These are phyloP conservation scores for Hemiscyllium ocellatum DNA, from an alignment of 2,113 vertebrate species.

Conservation along the genomic window DNA sequence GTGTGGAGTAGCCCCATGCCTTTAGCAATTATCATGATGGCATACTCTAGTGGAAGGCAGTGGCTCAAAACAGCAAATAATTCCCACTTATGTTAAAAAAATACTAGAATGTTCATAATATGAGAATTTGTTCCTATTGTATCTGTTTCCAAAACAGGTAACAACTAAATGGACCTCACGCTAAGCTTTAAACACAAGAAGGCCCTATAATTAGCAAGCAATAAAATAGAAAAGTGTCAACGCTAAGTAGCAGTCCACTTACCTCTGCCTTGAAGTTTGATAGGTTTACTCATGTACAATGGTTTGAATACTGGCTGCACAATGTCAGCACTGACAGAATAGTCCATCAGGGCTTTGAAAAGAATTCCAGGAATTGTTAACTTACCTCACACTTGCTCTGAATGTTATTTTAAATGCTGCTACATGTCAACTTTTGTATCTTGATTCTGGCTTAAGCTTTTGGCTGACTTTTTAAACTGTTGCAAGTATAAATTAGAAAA, in stretches of 20 bases:
- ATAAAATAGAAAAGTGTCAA: too few relatives aligned
- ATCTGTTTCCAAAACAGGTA: not conserved
- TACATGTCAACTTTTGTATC: not conserved
- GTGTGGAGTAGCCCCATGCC: not conserved
- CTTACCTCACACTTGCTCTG: not conserved
- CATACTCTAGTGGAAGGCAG: not conserved
- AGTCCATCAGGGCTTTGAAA: not conserved
- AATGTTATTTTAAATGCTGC: not conserved
- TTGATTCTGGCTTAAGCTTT: not conserved
- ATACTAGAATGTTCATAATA: not conserved
- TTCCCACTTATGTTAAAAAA: not conserved
- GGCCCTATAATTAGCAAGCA: not conserved
- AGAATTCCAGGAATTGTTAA: not conserved
- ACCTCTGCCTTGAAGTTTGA: not conserved
- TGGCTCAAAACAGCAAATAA: not conserved
- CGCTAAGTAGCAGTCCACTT: not conserved
- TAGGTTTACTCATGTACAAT: not conserved
- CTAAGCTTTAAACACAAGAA: not conserved
- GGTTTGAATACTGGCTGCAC: not conserved
- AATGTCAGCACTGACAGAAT: not conserved
- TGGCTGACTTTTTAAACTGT: not conserved
- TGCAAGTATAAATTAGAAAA: not conserved
- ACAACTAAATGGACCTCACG: not conserved
- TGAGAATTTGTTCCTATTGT: not conserved
- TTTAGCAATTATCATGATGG: not conserved